Evolutionary conservation across 1,140 invertebrate genomes (phyloP).

Genomic region (Acromyrmex charruanus): DNA sequence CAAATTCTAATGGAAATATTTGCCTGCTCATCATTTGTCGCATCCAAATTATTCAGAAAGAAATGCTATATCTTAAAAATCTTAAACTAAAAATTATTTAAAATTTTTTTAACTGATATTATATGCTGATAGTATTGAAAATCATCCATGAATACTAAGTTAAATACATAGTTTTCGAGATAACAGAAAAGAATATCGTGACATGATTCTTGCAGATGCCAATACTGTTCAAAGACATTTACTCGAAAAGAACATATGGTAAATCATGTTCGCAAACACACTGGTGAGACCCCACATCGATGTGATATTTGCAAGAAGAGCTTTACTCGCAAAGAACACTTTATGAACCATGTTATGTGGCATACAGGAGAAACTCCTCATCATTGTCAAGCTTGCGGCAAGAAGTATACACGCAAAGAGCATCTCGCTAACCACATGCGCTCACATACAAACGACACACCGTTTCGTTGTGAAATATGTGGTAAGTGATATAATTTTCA

Average conservation of each 20-base stretch:
- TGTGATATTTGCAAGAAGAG: constrained; percentile 91
- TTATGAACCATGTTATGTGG: constrained; percentile 90
- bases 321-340: constrained; percentile 90
- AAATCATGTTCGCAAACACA: constrained; percentile 90
- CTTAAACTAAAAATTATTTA: too few relatives aligned
- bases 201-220: constrained; percentile 83
- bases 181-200: not conserved
- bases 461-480: constrained; percentile 93
- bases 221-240: constrained; percentile 91
- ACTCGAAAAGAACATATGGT: constrained; percentile 90
- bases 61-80: too few relatives aligned
- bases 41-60: too few relatives aligned
- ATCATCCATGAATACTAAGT: not conserved
- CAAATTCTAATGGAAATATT: too few relatives aligned
- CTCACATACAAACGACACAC: constrained; percentile 94
- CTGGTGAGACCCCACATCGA: constrained; percentile 91
- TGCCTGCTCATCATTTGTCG: too few relatives aligned
- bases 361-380: constrained; percentile 91
- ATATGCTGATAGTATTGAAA: not conserved
- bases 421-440: constrained; percentile 92
- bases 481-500: constrained; percentile 84
- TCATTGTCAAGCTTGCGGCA: constrained; percentile 91
- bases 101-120: too few relatives aligned
- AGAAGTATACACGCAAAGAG: constrained; percentile 93
- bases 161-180: not conserved